Base-by-base conservation (phyloP, 1,140 invertebrate genomes). In the Lerema accius region DNA sequence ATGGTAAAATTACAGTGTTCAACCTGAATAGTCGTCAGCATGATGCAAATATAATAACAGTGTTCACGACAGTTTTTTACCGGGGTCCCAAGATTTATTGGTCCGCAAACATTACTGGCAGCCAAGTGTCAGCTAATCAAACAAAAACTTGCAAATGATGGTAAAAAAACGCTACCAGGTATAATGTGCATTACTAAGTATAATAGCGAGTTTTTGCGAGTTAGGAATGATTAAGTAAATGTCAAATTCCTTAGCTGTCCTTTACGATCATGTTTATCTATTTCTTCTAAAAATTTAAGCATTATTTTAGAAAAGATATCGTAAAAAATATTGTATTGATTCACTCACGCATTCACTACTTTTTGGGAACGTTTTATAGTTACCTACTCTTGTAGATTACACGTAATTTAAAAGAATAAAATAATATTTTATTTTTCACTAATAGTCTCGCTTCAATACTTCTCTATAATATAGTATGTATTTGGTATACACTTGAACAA, bases 41-140 rank as follows among this genome's bases (percentile, higher is more conserved):
- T 63, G 49, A 70, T 70, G 65, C 69, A 67, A 71, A 71, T 71
- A 67, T 71, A 67, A 71, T 71, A 67, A 71, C 65, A 35, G 62
- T 71, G 61, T 23, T 59, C 37, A 48, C 15, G 45, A 48, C 43
- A 16, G 7, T 17, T 67, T 66, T 69, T 72, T 63, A 66, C 2
- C 59, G 45, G 9, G 15, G 37, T 40, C 17, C 23, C 53, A 50
- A 58, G 49, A 56, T 65, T 67, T 67, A 67, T 59, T 42, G 43
- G 42, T 60, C 43, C 19, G 64, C 35, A 40, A 66, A 66, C 56
- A 61, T 61, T 61, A 60, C 42, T 15, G 5, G 39, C 19, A 19
- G n/a, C 37, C 19, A n/a, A n/a, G 50, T 55, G 19, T 45, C 40
- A 32, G 43, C 43, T 28, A 56, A 16, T 2, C 9, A 45, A 32